phyloP scores from a whole-genome alignment of 1,140 invertebrate species.

The Archivesica marissinica region DNA sequence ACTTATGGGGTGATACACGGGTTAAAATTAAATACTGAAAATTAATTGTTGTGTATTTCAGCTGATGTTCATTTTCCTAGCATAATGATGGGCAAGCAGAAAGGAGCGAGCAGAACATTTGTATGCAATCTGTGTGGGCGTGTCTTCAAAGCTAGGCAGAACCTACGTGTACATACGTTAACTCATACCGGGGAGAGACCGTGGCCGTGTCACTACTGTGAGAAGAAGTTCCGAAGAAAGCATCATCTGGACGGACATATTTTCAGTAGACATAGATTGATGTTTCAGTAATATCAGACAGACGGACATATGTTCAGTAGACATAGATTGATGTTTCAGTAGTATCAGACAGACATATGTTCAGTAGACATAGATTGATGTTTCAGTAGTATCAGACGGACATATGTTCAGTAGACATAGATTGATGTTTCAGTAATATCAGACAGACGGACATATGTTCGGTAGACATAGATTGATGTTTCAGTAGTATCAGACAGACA shows the following conservation, averaged over 20 bases:
- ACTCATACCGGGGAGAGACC: slow-evolving; percentile 31
- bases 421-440: no score
- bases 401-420: no score
- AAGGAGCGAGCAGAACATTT: neutral
- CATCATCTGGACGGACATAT: slow-evolving; percentile 29
- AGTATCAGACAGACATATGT: no score
- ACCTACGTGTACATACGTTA: neutral
- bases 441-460: no score
- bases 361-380: no score
- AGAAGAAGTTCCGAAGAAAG: slow-evolving; percentile 13
- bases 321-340: no score
- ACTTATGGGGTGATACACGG: no score
- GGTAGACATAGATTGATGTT: no score
- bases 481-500: no score
- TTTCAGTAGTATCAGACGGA: no score
- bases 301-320: no score
- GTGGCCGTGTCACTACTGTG: neutral
- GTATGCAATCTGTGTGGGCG: neutral
- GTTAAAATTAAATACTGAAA: neutral
- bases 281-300: no score
- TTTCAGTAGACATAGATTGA: neutral
- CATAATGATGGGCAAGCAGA: neutral
- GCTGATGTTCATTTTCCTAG: neutral
- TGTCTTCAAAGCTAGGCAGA: neutral
- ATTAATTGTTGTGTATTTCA: neutral